Base-by-base conservation (phyloP, 2,113 vertebrate genomes). In the Ailurus styani region DNA sequence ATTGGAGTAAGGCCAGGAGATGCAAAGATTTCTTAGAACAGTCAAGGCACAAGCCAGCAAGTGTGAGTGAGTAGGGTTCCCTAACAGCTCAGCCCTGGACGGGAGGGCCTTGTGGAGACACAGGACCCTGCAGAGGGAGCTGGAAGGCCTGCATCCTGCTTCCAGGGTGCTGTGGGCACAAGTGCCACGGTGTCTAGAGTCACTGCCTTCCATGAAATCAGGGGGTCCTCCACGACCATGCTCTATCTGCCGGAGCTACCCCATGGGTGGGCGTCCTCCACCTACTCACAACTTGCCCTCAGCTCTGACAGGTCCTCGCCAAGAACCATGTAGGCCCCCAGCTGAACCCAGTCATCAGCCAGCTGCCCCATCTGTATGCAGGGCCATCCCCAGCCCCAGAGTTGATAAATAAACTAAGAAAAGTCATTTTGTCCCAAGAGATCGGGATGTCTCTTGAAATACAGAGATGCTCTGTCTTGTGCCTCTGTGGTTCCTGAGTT, bases 351-450 rank as follows among this genome's bases (percentile, higher is more conserved):
- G 57, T 45, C 1, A 7, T 68, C 90, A 91, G 90, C 96, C 98
- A 99, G 98, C 98, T 98, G 98, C 96, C 90, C 0, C 95, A 97
- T 98, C 98, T 98, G 98, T 85, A 98, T 98, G 97, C 97, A 25
- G 52, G 91, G 95, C 97, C 95, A 75, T 93, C 29, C 37, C 77
- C 1, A 37, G 62, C 47, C 95, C 87, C 34, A 4, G 96, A 97
- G 97, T 98, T 93, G 95, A 98, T 98, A 97, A 99, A 98, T 98
- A 98, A 98, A 98, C 98, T 98, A 98, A 99, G 98, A 91, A 92
- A 98, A 98, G 98, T 98, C 98, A 96, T 98, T 99, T 98, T 98
- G 98, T 98, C 98, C 95, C 64, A 12, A 34, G 92, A 97, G 98
- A 98, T 96, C 9, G 34, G 42, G 96, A 97, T 95, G 98, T 99